Conservation (phyloP, 1,140 invertebrate genomes). For the Aphelenchoides fujianensis region DNA sequence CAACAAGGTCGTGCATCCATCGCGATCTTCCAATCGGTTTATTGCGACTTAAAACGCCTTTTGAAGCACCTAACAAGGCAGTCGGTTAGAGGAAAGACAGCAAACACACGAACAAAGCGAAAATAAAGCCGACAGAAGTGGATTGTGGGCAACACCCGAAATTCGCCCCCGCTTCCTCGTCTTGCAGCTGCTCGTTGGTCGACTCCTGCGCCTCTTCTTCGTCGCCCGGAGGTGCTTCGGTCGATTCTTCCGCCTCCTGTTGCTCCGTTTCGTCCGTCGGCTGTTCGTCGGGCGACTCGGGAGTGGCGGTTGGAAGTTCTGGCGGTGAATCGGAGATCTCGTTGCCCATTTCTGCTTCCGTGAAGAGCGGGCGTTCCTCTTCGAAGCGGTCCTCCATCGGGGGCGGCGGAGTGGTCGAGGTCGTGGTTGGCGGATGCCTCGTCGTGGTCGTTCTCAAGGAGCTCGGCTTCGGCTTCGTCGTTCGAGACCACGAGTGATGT, state of each 20-base stretch:
- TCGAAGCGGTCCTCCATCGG: neutral
- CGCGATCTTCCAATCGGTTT: no score
- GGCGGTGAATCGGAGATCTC: neutral
- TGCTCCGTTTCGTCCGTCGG: neutral
- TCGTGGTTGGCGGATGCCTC: no score
- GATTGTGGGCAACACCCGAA: neutral
- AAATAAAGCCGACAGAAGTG: no score
- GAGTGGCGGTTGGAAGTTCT: no score
- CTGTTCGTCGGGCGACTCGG: no score
- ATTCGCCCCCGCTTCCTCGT: neutral
- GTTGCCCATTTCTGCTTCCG: conserved; percentile 6
- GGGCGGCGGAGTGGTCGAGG: neutral
- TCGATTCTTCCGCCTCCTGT: neutral
- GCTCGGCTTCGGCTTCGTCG: neutral
- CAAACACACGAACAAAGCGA: neutral
- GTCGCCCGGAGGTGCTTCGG: neutral
- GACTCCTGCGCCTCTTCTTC: neutral
- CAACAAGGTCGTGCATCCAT: no score
- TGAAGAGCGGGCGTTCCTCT: neutral
- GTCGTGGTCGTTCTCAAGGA: neutral
- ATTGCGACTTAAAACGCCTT: no score
- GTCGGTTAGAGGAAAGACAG: neutral
- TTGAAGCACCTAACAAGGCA: no score
- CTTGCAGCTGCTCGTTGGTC: neutral
- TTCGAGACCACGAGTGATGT: neutral